Base-by-base conservation (phyloP, 2,113 vertebrate genomes). In the Heterotilapia buettikoferi region DNA sequence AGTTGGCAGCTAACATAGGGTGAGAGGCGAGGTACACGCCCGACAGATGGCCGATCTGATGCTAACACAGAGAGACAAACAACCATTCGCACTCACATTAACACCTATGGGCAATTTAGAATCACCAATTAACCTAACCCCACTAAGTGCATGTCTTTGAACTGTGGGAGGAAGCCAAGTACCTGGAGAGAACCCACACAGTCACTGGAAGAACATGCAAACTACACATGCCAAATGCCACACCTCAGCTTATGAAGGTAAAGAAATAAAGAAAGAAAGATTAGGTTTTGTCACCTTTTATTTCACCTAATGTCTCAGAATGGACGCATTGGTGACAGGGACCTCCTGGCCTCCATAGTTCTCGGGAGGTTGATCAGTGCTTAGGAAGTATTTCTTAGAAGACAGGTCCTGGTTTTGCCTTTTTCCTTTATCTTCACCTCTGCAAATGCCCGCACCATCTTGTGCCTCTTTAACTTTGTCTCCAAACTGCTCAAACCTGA, bases 251-350 rank as follows among this genome's bases (percentile, higher is more conserved):
- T 16, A 76, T 19, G 14, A 47, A 76, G 24, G 24, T n/a, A 16
- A 5, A 0, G 3, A 31, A 31, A 21, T 0, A 38, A 68, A 36
- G 0, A 68, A 68, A 71, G 2, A 73, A 45, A 73, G n/a, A 73
- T 24, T 24, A 24, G 2, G n/a, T 40, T 71, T 24, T 40, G 11
- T 13, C 19, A 13, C 19, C 12, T 71, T 71, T 71, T 68, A 68
- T 68, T 24, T 73, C 21, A 0, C 21, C 38, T 0, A 47, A 47
- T 31, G 24, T 26, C 71, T 50, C 43, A 76, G 71, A 76, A 76
- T 24, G 36, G 36, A 40, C 11, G 43, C 6, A 50, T 31, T 19
- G 4, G 9, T 18, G 71, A 76, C 43, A 50, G 14, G 6, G 4
- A 47, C 43, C 43, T 19, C 43, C 43, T 76, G 71, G 0, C 40